A percentile compares a stretch with the other conserved stretches of the same genome.
These are phyloP conservation scores for Neocloeon triangulifer DNA, from an alignment of 1,140 invertebrate genomes.

Conservation along the genomic window DNA sequence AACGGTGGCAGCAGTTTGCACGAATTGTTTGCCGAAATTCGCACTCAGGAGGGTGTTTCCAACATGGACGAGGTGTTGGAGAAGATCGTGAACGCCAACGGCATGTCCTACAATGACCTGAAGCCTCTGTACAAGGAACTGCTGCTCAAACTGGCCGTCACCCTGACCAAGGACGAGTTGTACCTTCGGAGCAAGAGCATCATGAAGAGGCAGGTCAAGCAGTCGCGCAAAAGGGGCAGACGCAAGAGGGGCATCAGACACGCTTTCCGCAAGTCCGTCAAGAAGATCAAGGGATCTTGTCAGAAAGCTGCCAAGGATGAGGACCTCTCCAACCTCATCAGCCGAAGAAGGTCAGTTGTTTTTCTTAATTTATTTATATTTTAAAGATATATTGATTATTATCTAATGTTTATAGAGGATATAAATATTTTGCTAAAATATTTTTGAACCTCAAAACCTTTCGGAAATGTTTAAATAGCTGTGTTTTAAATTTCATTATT, in stretches of 20 bases:
- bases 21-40: slow-evolving; percentile 61
- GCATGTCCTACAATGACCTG: slow-evolving; percentile 79
- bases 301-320: not conserved
- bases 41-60: slow-evolving; percentile 60
- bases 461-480: no score
- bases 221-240: not conserved
- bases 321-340: not conserved
- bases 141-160: slow-evolving; percentile 60
- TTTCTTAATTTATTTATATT: not conserved
- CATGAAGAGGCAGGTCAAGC: slow-evolving; percentile 44
- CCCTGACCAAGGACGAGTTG: slow-evolving; percentile 69
- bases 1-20: slow-evolving; percentile 24
- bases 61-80: slow-evolving; percentile 71
- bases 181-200: slow-evolving; percentile 72
- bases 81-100: slow-evolving; percentile 67
- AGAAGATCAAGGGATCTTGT: not conserved
- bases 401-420: not conserved
- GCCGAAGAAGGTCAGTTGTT: not conserved
- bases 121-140: slow-evolving; percentile 81
- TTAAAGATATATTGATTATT: not conserved
- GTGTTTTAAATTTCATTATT: no score
- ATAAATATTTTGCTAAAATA: no score
- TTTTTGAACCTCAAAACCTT: no score
- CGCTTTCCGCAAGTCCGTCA: not conserved
- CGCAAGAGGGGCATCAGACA: not conserved